Evolutionary conservation across 2,113 vertebrate species (phyloP).

Genomic region (Gallinago media): DNA sequence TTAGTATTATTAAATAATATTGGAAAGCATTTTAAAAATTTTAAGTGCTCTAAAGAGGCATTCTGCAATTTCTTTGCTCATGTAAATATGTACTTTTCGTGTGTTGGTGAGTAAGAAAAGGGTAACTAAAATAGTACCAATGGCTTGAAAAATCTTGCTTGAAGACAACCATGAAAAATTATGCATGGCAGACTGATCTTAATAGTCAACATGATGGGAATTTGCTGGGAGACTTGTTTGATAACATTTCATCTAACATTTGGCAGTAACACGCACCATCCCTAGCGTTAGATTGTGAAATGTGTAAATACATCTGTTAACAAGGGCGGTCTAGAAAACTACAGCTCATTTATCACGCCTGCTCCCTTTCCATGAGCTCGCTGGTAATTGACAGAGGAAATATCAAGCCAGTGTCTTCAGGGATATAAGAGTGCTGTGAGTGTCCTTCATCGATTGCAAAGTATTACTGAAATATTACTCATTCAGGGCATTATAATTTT

Average conservation of each 20-base stretch:
- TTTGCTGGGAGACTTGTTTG: constrained; percentile 59
- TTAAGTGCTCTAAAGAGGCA: neutral
- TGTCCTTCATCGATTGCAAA: constrained; percentile 8
- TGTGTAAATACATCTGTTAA: constrained; percentile 77
- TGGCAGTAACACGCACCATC: constrained; percentile 35
- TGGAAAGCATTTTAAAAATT: neutral
- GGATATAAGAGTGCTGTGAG: neutral
- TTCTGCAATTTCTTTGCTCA: neutral
- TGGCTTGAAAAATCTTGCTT: neutral
- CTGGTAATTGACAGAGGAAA: neutral
- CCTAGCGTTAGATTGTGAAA: constrained; percentile 22
- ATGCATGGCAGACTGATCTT: neutral
- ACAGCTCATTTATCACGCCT: constrained; percentile 63
- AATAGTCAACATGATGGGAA: neutral
- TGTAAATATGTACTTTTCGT: neutral
- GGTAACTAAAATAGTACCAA: neutral
- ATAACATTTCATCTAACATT: constrained; percentile 57
- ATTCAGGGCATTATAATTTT: neutral
- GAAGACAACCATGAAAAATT: neutral
- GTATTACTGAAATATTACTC: constrained; percentile 32
- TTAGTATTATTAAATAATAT: neutral
- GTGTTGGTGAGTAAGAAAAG: neutral
- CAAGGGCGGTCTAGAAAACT: constrained; percentile 7
- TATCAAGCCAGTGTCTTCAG: neutral
- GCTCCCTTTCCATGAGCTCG: constrained; percentile 41